Conservation (phyloP, 2,113 vertebrate genomes). For the Mobula hypostoma region DNA sequence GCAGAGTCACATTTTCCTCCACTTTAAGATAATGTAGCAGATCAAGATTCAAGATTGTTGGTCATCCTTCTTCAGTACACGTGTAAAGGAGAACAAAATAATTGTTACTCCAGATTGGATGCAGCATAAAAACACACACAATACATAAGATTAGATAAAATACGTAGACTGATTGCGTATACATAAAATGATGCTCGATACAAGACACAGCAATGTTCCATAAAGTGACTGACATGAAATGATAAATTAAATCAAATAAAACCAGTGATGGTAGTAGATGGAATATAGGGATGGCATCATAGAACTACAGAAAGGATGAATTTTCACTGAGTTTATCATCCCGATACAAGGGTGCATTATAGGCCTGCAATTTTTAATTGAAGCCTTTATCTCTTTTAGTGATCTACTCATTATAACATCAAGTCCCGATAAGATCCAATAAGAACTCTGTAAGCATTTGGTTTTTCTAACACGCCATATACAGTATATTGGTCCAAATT, state of each 20-base stretch:
- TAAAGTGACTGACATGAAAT: too few species aligned
- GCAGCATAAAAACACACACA: too few species aligned
- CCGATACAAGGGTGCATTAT: background rate
- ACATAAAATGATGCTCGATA: too few species aligned
- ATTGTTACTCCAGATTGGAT: too few species aligned
- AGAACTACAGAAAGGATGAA: background rate
- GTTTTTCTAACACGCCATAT: background rate
- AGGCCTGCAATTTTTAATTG: background rate
- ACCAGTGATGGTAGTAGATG: background rate
- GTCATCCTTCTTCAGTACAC: too few species aligned
- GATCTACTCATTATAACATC: background rate
- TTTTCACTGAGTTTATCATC: background rate
- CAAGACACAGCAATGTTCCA: too few species aligned
- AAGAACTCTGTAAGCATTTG: background rate
- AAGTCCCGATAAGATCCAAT: background rate
- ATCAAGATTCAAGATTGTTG: background rate
- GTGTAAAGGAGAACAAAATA: too few species aligned
- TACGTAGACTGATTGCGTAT: too few species aligned
- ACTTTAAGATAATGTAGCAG: background rate
- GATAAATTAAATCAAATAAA: background rate
- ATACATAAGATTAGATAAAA: too few species aligned
- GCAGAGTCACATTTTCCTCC: background rate
- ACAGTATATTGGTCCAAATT: background rate
- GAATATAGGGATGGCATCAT: background rate
- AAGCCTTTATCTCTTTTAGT: background rate